Conservation (phyloP, 2,113 vertebrate genomes). For the Anhinga anhinga region DNA sequence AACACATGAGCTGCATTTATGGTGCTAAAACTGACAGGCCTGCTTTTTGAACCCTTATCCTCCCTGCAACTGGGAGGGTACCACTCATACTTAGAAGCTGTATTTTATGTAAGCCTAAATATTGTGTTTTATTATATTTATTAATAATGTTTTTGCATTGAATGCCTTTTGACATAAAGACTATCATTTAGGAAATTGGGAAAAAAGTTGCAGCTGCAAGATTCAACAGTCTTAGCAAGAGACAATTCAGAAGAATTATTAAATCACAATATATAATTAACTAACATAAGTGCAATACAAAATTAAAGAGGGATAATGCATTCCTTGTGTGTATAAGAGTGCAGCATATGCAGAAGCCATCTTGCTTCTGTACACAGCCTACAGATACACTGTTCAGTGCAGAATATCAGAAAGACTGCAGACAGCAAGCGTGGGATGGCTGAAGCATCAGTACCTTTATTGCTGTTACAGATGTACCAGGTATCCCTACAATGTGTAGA, state of each 20-base stretch:
- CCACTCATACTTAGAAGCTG: neutral
- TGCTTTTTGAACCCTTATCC: neutral
- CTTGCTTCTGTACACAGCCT: neutral
- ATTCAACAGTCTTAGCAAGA: neutral
- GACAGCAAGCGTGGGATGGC: neutral
- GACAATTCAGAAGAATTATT: neutral
- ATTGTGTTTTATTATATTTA: neutral
- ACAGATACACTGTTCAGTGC: neutral
- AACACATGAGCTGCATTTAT: neutral
- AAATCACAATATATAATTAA: neutral
- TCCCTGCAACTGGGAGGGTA: neutral
- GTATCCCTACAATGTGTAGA: neutral
- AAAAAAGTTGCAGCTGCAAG: neutral
- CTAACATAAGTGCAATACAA: neutral
- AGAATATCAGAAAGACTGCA: neutral
- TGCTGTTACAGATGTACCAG: neutral
- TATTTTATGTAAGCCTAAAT: neutral
- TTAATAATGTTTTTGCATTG: neutral
- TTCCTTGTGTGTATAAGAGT: neutral
- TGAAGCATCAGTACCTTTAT: neutral
- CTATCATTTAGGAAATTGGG: neutral
- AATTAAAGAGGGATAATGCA: neutral
- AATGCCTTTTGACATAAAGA: neutral
- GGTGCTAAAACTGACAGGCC: neutral
- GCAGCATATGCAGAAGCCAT: constrained; percentile 9